Base-by-base conservation (phyloP, 1,140 invertebrate genomes). In the Drosophila bipectinata region DNA sequence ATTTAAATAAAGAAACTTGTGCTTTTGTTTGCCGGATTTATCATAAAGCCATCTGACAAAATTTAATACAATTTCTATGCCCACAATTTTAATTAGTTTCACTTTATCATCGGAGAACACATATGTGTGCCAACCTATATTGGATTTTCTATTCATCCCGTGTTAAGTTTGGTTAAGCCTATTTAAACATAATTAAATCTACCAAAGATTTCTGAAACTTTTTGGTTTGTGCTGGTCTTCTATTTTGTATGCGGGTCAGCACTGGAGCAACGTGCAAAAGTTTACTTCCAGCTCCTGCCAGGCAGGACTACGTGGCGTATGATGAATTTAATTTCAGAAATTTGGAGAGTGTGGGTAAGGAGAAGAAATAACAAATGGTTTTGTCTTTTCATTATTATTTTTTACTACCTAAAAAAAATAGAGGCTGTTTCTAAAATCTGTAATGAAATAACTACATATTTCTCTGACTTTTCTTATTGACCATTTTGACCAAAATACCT, bases 181-280 rank as follows among this genome's bases (percentile, higher is more conserved):
- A 82, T 82, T 82, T 78, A 78, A 75, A 56, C 69, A 71, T 83
- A 82, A 82, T 82, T 82, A 77, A 82, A 83, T 78, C 56, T 62
- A 41, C 24, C 48, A 64, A 79, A 72, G 79, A 82, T 79, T 82
- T 79, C 32, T 48, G 67, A n/a, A 76, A 69, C 64, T 76, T 77
- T 61, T 62, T 15, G 56, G 47, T 56, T 49, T 77, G n/a, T 32
- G 59, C 61, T 62, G 41, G 49, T 21, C 55, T 72, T 56, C 15
- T 30, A 83, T 82, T 83, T 79, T 14, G 75, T 83, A 82, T 82
- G 75, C 79, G 30, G 71, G 72, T 58, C 57, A 58, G 75, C 71
- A 48, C 39, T 62, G 56, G 18, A 37, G 32, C 30, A 53, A 63
- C 61, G 71, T 83, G 75, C 75, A 37, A 83, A 82, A 83, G 57